These are phyloP conservation scores for Drosophila seclusa DNA, from an alignment of 2,888 invertebrate species.

Conservation along the genomic window DNA sequence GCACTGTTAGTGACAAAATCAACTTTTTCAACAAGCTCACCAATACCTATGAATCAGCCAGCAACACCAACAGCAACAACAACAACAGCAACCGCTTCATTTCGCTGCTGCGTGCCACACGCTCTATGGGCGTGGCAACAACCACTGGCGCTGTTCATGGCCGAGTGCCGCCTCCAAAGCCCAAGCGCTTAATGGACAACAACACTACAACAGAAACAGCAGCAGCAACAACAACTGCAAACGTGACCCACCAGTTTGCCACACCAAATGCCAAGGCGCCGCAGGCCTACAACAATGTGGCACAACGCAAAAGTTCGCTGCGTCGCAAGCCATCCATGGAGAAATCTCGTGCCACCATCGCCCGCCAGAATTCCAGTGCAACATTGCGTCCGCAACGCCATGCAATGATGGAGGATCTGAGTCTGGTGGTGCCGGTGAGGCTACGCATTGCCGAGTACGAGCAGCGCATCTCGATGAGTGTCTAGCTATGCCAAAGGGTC, in stretches of 20 bases:
- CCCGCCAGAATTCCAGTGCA: constrained; percentile 66
- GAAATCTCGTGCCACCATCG: constrained; percentile 73
- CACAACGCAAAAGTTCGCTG: constrained; percentile 69
- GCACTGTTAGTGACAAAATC: constrained; percentile 70
- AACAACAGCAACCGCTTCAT: constrained; percentile 63
- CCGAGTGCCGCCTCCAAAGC: constrained; percentile 66
- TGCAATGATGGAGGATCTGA: constrained; percentile 82
- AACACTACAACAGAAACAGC: neutral
- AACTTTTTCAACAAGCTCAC: constrained; percentile 73
- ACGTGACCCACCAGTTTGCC: constrained; percentile 43
- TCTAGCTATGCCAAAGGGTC: constrained; percentile 14
- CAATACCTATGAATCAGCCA: constrained; percentile 60
- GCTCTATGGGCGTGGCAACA: constrained; percentile 48
- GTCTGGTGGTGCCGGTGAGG: constrained; percentile 80
- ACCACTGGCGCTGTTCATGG: constrained; percentile 12
- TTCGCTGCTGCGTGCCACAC: constrained; percentile 60
- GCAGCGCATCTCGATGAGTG: constrained; percentile 72
- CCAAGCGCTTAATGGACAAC: constrained; percentile 52
- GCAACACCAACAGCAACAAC: constrained; percentile 11
- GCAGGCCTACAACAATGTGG: constrained; percentile 3
- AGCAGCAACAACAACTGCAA: constrained; percentile 7
- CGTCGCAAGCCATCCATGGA: constrained; percentile 80
- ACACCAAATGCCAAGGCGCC: constrained; percentile 48
- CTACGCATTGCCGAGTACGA: constrained; percentile 82
- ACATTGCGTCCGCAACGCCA: constrained; percentile 76